Conservation (phyloP, 2,797 vertebrate species). For the Crax fasciolata region DNA sequence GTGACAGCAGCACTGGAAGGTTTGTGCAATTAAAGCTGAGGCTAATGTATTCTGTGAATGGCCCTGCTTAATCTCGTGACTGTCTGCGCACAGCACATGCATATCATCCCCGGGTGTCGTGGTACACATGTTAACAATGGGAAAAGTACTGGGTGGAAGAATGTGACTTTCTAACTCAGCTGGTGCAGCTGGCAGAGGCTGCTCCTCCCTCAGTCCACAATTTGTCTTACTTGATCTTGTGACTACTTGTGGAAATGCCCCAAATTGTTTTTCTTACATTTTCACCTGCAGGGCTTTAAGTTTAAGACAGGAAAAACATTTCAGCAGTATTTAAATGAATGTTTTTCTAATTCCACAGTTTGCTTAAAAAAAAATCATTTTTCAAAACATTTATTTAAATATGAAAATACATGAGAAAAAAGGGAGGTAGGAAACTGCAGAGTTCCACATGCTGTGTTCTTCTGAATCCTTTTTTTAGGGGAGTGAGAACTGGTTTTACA, state of each 20-base stretch:
- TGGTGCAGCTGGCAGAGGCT: slow-evolving; percentile 58
- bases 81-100: slow-evolving; percentile 34
- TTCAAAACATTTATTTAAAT: slow-evolving; percentile 11
- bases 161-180: slow-evolving; percentile 70
- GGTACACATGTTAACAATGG: slow-evolving; percentile 62
- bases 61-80: slow-evolving; percentile 44
- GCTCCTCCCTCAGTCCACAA: background rate
- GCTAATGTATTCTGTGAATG: slow-evolving; percentile 41
- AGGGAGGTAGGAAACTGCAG: background rate
- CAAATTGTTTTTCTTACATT: slow-evolving; percentile 33
- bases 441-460: background rate
- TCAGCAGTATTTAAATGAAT: slow-evolving; percentile 25
- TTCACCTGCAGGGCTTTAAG: slow-evolving; percentile 58
- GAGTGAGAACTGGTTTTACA: slow-evolving; percentile 15
- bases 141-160: slow-evolving; percentile 63
- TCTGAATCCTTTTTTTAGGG: slow-evolving; percentile 1
- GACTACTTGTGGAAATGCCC: slow-evolving; percentile 52
- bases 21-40: background rate
- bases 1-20: background rate
- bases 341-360: background rate
- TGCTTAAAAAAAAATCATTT: background rate
- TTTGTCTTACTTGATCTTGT: slow-evolving; percentile 64
- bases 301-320: slow-evolving; percentile 28
- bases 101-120: slow-evolving; percentile 37
- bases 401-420: background rate